Evolutionary conservation across 2,888 invertebrate species (phyloP).

Genomic region (Plagodis pulveraria): DNA sequence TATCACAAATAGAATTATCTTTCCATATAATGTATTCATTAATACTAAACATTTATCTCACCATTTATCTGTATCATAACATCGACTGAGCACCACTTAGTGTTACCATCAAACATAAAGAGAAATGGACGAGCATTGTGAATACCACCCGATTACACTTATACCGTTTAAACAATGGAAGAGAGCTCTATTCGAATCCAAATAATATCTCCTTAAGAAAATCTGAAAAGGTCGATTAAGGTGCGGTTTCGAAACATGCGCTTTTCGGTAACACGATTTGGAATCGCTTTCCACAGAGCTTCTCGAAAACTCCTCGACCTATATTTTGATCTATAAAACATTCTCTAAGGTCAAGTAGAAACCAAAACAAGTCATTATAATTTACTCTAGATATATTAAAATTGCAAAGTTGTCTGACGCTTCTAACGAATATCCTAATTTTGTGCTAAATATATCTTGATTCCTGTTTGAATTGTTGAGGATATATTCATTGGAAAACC

Average conservation of each 20-base stretch:
- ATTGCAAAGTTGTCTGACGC: too few relatives aligned
- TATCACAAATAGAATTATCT: background rate
- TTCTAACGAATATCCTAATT: too few relatives aligned
- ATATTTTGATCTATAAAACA: too few relatives aligned
- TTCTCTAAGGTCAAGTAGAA: background rate
- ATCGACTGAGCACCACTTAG: conserved; percentile 30
- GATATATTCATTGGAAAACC: too few relatives aligned
- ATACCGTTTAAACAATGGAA: conserved; percentile 38
- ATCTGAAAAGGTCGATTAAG: conserved; percentile 34
- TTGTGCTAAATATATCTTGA: too few relatives aligned
- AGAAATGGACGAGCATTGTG: conserved; percentile 31
- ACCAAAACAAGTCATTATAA: background rate
- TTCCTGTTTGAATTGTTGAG: too few relatives aligned
- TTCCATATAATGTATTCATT: conserved; percentile 9
- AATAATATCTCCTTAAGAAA: conserved; percentile 36
- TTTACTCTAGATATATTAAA: too few relatives aligned
- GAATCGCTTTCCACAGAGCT: too few relatives aligned
- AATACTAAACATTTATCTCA: conserved; percentile 10
- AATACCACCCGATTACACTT: conserved; percentile 34
- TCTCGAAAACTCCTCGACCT: too few relatives aligned
- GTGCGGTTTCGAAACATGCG: conserved; percentile 3
- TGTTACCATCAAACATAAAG: conserved; percentile 26
- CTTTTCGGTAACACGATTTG: background rate
- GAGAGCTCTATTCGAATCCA: conserved; percentile 33
- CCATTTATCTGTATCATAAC: conserved; percentile 32